Evolutionary conservation across 2,888 invertebrate genomes (phyloP).

Genomic region (Campoplex capitator): DNA sequence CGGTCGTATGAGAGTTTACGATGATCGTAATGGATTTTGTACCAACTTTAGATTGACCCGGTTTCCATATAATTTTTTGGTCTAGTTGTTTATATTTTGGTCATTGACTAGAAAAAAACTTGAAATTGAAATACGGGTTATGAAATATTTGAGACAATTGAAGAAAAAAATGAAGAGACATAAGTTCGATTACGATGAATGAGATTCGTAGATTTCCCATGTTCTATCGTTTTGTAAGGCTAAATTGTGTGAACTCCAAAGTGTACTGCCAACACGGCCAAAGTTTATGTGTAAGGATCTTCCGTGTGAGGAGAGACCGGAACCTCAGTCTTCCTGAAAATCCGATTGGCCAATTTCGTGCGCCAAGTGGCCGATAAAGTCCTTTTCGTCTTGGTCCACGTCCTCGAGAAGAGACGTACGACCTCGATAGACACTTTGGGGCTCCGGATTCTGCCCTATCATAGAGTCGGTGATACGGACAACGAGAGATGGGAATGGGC

Average conservation of each 20-base stretch:
- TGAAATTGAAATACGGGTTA: neutral
- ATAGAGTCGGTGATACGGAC: constrained; percentile 73
- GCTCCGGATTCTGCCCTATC: constrained; percentile 61
- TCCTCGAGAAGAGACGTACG: constrained; percentile 74
- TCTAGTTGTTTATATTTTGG: neutral
- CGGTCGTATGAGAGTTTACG: constrained; percentile 27
- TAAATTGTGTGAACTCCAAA: constrained; percentile 48
- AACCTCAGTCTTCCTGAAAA: constrained; percentile 62
- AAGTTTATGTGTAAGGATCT: constrained; percentile 56
- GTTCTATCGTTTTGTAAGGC: constrained; percentile 5
- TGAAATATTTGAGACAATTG: neutral
- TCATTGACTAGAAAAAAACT: neutral
- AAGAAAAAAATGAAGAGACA: neutral
- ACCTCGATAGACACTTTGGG: constrained; percentile 75
- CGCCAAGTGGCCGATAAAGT: constrained; percentile 78
- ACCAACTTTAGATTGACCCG: constrained; percentile 50
- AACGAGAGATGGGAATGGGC: constrained; percentile 60
- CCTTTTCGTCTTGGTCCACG: constrained; percentile 75
- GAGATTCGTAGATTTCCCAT: constrained; percentile 18
- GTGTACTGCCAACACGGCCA: constrained; percentile 37
- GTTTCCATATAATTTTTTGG: constrained; percentile 41
- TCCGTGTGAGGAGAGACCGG: constrained; percentile 18
- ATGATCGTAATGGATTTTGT: constrained; percentile 24
- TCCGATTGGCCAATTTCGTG: constrained; percentile 76
- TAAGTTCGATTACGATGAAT: neutral